Evolutionary conservation across 2,797 vertebrate genomes (phyloP), one percentile per base, ranked within the genome.

Genomic region (Gallirallus australis): DNA sequence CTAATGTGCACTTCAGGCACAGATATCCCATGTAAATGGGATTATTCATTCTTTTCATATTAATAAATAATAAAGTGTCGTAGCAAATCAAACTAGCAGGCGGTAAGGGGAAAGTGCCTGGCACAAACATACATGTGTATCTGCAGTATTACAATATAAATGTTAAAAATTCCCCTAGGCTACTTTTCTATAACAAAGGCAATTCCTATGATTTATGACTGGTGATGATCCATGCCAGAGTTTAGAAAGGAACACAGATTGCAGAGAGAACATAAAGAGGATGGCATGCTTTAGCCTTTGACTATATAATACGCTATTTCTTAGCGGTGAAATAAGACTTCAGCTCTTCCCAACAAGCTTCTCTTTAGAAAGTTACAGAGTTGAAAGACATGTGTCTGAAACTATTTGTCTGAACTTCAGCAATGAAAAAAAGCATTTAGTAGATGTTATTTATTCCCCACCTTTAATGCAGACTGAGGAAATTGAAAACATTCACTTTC

Each of bases 21-120:
- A 87, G 31, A 23, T 12, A 39, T 35, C 40, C n/a, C 69, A 60
- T 2, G 5, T 63, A 89, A 76, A 77, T 17, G 2, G 20, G 18
- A 71, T 81, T 42, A 69, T 52, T 45, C 31, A 27, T 68, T 82
- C 2, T 0, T 72, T 91, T 83, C 65, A 79, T 72, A 89, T 86
- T 64, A 89, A 84, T 83, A 87, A 93, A 94, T 88, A 91, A 93
- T 89, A 89, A 91, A 87, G 19, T 8, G 16, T 35, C 39, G 63
- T 7, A 83, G 30, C 59, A 90, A 81, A 61, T 73, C 69, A 93
- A 89, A 64, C 19, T 27, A 88, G 23, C 18, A 73, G 39, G 16
- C 16, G 65, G 37, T n/a, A 86, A 42, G 6, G 33, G 6, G 16
- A 48, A 86, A 68, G 27, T 37, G 12, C 20, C 81, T 91, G 35